Conservation (phyloP, 2,113 vertebrate species). For the Cheilinus undulatus region DNA sequence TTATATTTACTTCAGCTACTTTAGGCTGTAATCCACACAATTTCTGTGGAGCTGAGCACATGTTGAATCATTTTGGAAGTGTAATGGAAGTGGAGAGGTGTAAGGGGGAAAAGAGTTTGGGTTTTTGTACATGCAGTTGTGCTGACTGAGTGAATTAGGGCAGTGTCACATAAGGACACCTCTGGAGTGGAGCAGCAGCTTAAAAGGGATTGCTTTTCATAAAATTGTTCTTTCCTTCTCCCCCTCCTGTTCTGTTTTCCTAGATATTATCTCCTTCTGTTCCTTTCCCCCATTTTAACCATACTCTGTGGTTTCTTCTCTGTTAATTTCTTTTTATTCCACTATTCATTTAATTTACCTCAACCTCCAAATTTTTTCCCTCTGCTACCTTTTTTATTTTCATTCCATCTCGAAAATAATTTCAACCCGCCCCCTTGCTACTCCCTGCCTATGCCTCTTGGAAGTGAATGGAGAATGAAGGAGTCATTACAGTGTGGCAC, state of each 20-base stretch:
- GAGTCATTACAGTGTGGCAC: neutral
- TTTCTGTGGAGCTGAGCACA: neutral
- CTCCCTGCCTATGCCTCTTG: neutral
- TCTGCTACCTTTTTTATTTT: neutral
- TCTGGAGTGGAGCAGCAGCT: neutral
- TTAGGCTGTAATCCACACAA: too few species aligned
- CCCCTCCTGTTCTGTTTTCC: too few species aligned
- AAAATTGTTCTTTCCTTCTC: too few species aligned
- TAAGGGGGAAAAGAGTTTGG: neutral
- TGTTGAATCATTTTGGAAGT: neutral
- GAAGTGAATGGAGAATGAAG: neutral
- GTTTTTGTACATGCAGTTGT: conserved; percentile 4
- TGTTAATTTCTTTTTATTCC: neutral
- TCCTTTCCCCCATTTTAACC: neutral
- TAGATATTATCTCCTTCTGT: neutral
- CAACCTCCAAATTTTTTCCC: neutral
- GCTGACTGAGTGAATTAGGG: conserved; percentile 4
- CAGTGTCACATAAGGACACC: conserved; percentile 5
- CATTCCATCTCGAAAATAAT: neutral
- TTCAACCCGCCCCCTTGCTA: neutral
- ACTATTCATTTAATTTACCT: neutral
- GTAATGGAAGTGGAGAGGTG: neutral
- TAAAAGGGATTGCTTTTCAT: too few species aligned
- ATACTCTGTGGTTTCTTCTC: neutral
- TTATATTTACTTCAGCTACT: too few species aligned